Base-by-base conservation (phyloP, 2,113 vertebrate species). In the Aramus guarauna region DNA sequence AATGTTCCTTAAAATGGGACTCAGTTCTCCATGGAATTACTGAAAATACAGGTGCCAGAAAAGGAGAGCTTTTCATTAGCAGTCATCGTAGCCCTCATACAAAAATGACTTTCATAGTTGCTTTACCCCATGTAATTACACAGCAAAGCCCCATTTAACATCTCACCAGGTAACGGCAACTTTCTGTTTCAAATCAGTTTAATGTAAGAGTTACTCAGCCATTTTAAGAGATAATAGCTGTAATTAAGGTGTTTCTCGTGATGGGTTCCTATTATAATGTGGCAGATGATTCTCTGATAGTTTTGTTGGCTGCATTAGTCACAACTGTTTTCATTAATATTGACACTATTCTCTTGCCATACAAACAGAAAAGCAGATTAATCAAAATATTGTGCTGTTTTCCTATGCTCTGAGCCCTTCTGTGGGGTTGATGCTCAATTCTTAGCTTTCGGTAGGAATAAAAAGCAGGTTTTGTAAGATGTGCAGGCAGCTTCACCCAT, bases 141-240 rank as follows among this genome's bases (percentile, higher is more conserved):
- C 21, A 78, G 76, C 73, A 95, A 95, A 91, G 34, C 60, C 59
- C 48, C 72, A 60, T 97, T 94, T 94, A 96, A 80, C 56, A 55
- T 87, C 90, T 75, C 66, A 37, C 82, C 69, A 80, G 12, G 16
- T 81, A 96, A 96, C 37, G 37, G 66, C 83, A 96, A 92, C 75
- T 96, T 96, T 75, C 67, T 96, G 30, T 91, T 97, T 97, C 85
- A 91, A 92, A 90, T 95, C 93, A 91, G 84, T 92, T 94, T 90
- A 74, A 63, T 63, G 11, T 45, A 92, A 97, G 78, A 85, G 85
- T 93, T 93, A 97, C 58, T 90, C 95, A 96, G 87, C 64, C 58
- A 79, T 96, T 96, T 92, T 91, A 90, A 94, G 94, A 87, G 77
- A 86, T 96, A 96, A 97, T 97, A 90, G 88, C 79, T 85, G 63